Evolutionary conservation across 2,888 invertebrate genomes (phyloP).

Genomic region (Eupsilia transversa): DNA sequence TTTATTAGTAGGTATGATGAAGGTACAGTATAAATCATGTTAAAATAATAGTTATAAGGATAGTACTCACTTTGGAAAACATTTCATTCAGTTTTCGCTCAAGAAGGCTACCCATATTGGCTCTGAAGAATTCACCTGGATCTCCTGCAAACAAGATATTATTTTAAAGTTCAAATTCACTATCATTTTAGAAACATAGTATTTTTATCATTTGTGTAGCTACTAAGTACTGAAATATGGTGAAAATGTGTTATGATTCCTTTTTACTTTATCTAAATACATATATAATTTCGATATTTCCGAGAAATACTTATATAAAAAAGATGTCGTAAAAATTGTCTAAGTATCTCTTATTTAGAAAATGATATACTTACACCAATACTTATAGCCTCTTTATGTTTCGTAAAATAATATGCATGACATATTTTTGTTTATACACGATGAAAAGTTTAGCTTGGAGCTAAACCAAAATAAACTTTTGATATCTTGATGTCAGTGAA

Average conservation of each 20-base stretch:
- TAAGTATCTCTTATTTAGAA: too few relatives aligned
- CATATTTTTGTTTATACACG: not conserved
- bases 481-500: not conserved
- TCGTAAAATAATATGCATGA: not conserved
- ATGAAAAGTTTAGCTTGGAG: not conserved
- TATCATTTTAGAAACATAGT: not conserved
- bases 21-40: not conserved
- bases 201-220: not conserved
- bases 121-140: conserved; percentile 69
- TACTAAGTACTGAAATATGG: not conserved
- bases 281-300: not conserved
- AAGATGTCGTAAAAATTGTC: not conserved
- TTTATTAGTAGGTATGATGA: not conserved
- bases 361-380: not conserved
- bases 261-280: not conserved
- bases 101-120: conserved; percentile 68
- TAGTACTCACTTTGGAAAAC: conserved; percentile 70
- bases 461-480: not conserved
- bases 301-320: not conserved
- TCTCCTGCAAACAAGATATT: conserved; percentile 63
- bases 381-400: conserved; percentile 8
- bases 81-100: conserved; percentile 66
- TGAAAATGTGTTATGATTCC: not conserved
- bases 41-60: not conserved
- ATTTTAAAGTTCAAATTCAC: not conserved